Evolutionary conservation across 2,888 invertebrate species (phyloP), one percentile per base, ranked within the genome.

Genomic region (Cacoxenus indagator): DNA sequence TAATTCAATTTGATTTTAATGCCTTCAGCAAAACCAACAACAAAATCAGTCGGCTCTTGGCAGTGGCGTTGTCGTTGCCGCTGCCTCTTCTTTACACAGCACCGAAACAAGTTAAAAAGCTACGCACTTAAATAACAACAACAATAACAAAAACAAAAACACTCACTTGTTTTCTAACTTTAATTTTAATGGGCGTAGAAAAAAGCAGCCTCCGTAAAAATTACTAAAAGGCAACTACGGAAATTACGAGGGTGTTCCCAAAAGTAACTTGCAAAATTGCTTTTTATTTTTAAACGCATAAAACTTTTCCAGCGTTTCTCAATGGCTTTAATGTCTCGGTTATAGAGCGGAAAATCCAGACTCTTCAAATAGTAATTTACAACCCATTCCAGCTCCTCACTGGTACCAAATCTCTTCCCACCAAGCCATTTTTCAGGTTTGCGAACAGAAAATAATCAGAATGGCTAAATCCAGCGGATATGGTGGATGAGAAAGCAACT

Each of bases 1-100:
- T 77, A 75, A 78, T 74, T 81, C 70, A 78, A 78, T 77, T 74
- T 75, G 75, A 71, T 74, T 78, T 81, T 78, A 78, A 78, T 78
- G 77, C 74, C 73, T 75, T 74, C 65, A 27, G 59, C 48, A 65
- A n/a, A 64, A 68, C 54, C 70, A 29, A 8, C 37, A 61, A 8
- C 26, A 65, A 64, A 62, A 70, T 62, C 62, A 54, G 29, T n/a
- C 2, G 37, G 9, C 22, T 51, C 51, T 51, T 37, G 2, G 8
- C 14, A 0, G 9, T 37, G n/a, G 9, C 37, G 2, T 14, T 37
- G 37, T 2, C 37, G 8, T 4, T 37, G 37, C 5, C 9, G 5
- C 31, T 37, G 37, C 37, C 37, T 37, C 14, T 31, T 5, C 31
- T 37, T 61, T 37, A 2, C 1, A 14, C 14, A 4, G 37, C 0